Base-by-base conservation (phyloP, 2,888 invertebrate genomes). In the Osedax fenrisi region DNA sequence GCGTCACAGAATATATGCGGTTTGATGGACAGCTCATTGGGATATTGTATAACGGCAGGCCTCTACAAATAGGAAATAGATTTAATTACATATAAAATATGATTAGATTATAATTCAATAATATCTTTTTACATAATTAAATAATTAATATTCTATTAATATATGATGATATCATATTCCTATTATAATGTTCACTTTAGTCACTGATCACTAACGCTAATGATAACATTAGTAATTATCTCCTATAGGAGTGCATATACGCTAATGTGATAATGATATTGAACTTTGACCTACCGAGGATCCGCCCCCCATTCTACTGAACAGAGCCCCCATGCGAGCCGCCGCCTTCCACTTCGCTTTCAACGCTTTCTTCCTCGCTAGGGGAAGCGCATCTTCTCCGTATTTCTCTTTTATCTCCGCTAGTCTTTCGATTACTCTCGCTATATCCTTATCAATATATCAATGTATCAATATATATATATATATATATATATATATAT, bases 301-400 rank as follows among this genome's bases (percentile, higher is more conserved):
- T n/a, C 41, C 41, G 17, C 41, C 41, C 41, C 10, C 41, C 41
- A 81, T 81, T 13, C 81, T 80, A 41, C 78, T 77, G 64, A 78
- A 78, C 17, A 81, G 76, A 22, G 79, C 76, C 24, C 79, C 79
- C 71, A 81, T 80, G 74, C 78, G 78, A 26, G 80, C 80, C 17
- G 80, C 76, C 3, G 80, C 78, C 56, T 77, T 77, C 81, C 81
- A 81, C 77, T 80, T 81, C 72, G 79, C 79, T 73, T 78, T 77
- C 1, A 78, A 78, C 5, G 78, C 77, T 61, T 78, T 79, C 64
- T 77, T 77, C 69, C 77, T 78, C 61, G 75, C 78, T 24, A 81
- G 75, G 1, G 81, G 81, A n/a, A 81, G 68, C 2, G 78, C 80
- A 1, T 78, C 79, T 72, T 81, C 81, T 10, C 81, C 81, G 5